Evolutionary conservation across 2,113 vertebrate species (phyloP).

Genomic region (Lutjanus erythropterus): DNA sequence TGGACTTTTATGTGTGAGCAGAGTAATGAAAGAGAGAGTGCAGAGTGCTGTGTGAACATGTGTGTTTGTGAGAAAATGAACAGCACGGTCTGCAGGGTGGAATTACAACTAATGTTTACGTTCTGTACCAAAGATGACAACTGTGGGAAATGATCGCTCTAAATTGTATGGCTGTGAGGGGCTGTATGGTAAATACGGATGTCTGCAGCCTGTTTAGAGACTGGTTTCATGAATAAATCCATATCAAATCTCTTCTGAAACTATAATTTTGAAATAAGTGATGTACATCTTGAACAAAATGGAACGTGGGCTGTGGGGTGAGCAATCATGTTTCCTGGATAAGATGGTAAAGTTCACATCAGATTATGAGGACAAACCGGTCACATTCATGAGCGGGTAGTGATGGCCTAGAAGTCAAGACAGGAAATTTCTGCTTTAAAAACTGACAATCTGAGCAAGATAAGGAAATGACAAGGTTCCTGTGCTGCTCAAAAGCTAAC

Average conservation of each 20-base stretch:
- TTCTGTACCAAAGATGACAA: slow-evolving; percentile 20
- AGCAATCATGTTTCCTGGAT: slow-evolving; percentile 15
- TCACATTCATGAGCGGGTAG: background rate
- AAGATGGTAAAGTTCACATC: slow-evolving; percentile 16
- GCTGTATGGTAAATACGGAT: slow-evolving; percentile 29
- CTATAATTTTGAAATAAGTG: slow-evolving; percentile 47
- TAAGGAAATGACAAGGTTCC: background rate
- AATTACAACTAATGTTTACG: slow-evolving; percentile 26
- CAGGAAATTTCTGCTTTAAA: background rate
- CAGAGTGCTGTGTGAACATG: background rate
- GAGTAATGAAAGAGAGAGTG: slow-evolving; percentile 6
- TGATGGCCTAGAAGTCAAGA: too few relatives aligned
- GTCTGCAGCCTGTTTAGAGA: slow-evolving; percentile 21
- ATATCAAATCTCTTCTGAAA: slow-evolving; percentile 53
- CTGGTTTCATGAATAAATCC: slow-evolving; percentile 69
- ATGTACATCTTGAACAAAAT: slow-evolving; percentile 1
- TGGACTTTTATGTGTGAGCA: slow-evolving; percentile 1
- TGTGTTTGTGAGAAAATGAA: background rate
- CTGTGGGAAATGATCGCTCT: slow-evolving; percentile 36
- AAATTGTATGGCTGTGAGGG: slow-evolving; percentile 19
- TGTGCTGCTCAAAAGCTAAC: background rate
- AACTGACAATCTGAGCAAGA: background rate
- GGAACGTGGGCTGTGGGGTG: background rate
- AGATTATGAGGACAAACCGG: background rate
- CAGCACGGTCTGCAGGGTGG: background rate